Evolutionary conservation across 2,888 invertebrate species (phyloP), one percentile per base, ranked within the genome.

Genomic region (Archips xylosteana): DNA sequence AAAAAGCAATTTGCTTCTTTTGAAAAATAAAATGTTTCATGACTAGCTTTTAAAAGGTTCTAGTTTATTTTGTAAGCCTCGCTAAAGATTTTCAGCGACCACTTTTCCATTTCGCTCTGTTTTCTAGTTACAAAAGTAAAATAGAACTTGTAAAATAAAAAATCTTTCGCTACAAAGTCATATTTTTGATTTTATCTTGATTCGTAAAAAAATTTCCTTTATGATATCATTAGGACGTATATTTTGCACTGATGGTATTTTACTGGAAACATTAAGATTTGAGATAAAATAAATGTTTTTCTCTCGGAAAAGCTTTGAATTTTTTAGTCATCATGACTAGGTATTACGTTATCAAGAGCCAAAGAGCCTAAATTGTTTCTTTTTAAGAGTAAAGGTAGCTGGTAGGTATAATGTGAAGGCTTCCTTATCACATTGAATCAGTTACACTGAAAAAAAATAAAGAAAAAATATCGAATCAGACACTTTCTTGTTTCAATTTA

Each of bases 221-320:
- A 69, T 49, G 59, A 34, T 59, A 60, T 60, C 68, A 49, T 73
- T 73, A 63, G 32, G 49, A 15, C 32, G 51, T 15, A 69, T 51
- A 69, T 69, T 64, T 49, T 51, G 32, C 63, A 47, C 49, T 49
- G 68, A 73, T 69, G 68, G 57, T 68, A 49, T 64, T 34, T 59
- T 68, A 15, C 57, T 68, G 59, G 47, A 49, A 39, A 36, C 68
- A 69, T 73, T 64, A 59, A 64, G 59, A 69, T 73, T 32, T 12
- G 2, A 59, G 68, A 72, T 72, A 67, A 15, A 13, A 32, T 10
- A 45, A 59, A 69, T 57, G 39, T 49, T 34, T 51, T 65, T 15
- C 49, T 51, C 10, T 23, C 36, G 5, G 60, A 39, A 60, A 60
- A 32, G 57, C 12, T 36, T 36, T 39, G n/a, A 60, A 39, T 39